Evolutionary conservation across 2,888 invertebrate genomes (phyloP).

Genomic region (Lacanobia wlatinum): DNA sequence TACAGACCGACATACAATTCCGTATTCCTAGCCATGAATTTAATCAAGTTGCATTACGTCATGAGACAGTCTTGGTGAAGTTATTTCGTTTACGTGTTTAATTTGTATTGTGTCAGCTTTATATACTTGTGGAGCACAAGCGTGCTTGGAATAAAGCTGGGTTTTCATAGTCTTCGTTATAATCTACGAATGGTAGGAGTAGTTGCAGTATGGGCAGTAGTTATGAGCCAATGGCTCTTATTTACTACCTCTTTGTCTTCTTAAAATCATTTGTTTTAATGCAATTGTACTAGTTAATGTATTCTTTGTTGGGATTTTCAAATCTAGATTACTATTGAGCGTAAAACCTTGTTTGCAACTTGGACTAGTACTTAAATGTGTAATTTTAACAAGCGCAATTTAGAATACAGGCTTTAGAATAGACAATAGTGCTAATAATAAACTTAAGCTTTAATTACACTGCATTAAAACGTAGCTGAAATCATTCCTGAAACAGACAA

Average conservation of each 20-base stretch:
- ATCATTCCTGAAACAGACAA: conserved; percentile 3
- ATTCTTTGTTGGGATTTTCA: not conserved
- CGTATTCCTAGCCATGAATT: conserved; percentile 3
- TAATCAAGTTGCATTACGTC: conserved; percentile 39
- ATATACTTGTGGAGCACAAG: conserved; percentile 13
- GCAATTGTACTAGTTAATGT: not conserved
- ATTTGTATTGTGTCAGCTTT: conserved; percentile 30
- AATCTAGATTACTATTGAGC: not conserved
- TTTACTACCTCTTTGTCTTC: conserved; percentile 23
- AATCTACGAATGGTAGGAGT: conserved; percentile 1
- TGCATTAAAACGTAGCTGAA: not conserved
- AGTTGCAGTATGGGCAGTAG: not conserved
- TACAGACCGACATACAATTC: not conserved
- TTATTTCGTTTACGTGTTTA: conserved; percentile 48
- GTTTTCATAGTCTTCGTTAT: conserved; percentile 18
- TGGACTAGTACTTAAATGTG: not conserved
- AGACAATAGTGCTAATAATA: not conserved
- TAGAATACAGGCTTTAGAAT: not conserved
- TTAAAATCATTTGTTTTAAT: conserved; percentile 15
- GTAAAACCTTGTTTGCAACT: not conserved
- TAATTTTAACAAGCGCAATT: not conserved
- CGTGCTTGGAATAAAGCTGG: conserved; percentile 25
- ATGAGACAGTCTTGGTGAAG: conserved; percentile 17
- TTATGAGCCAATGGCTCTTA: conserved; percentile 6
- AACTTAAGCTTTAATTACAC: not conserved